Conservation (phyloP, 2,797 vertebrate species). For the Sebastes ruberrimus region DNA sequence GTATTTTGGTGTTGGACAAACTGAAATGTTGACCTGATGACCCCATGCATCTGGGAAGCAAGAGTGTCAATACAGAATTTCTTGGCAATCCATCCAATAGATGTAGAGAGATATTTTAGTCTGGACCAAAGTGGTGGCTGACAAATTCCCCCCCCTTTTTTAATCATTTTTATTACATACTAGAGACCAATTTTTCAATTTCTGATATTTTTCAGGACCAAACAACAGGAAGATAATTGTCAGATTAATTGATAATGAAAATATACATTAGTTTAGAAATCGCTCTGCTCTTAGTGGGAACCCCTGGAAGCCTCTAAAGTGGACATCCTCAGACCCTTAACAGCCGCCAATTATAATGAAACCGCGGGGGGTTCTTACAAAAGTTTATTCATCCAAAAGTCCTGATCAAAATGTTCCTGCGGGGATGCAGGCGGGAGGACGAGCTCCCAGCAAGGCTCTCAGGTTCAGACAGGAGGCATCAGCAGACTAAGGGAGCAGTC, state of each 20-base stretch:
- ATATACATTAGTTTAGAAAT: background rate
- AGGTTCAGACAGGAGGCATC: slow-evolving; percentile 54
- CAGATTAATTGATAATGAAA: background rate
- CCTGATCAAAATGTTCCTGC: slow-evolving; percentile 26
- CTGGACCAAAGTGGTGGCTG: background rate
- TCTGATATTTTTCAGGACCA: background rate
- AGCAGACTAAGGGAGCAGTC: slow-evolving; percentile 57
- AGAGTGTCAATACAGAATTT: background rate
- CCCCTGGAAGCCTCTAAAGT: background rate
- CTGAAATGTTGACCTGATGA: background rate
- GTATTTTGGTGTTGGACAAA: background rate
- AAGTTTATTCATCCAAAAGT: slow-evolving; percentile 37
- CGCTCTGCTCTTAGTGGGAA: background rate
- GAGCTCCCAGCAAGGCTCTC: slow-evolving; percentile 26
- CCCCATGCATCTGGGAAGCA: background rate
- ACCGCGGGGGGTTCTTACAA: slow-evolving; percentile 18
- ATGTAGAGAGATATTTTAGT: background rate
- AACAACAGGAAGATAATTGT: background rate
- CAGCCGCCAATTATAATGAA: slow-evolving; percentile 5
- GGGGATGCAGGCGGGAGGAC: background rate
- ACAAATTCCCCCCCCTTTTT: background rate
- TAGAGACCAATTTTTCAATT: background rate
- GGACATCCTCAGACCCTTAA: background rate
- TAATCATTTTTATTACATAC: background rate
- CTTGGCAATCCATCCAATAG: background rate